Base-by-base conservation (phyloP, 92 coral and sea anemone genomes). In the Siderastrea radians region DNA sequence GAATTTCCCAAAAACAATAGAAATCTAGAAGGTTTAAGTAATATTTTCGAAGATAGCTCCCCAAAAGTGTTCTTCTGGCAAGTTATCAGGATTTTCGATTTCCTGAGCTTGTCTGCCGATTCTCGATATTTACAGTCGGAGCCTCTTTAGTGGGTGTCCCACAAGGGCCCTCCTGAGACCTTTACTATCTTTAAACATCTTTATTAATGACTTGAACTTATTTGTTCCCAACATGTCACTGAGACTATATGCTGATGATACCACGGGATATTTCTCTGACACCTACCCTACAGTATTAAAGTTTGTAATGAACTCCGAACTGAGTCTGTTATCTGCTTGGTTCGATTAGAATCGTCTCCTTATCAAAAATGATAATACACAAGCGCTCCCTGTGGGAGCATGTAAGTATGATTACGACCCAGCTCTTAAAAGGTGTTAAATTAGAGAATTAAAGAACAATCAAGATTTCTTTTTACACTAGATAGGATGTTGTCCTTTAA, bases 381-480 rank as follows among this genome's bases (percentile, higher is more conserved):
- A 75, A 43, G 89, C 84, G 50, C 78, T 84, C 46, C 54, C 78
- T 14, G 58, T 84, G 51, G 60, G 93, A 59, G 86, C 93, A 47
- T 77, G 66, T 57, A 51, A 61, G 16, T 70, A 84, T 74, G 50
- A 79, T 9, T 78, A 85, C 78, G 68, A 72, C 52, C 17, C 85
- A 44, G 53, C 66, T 71, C 38, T 54, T 90, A 26, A 80, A 85
- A n/a, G 72, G 80, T 65, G 7, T 46, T 58, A 59, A 75, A 57
- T 66, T 78, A 74, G 86, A 80, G 73, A 79, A 66, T 54, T 57
- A 68, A 64, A 62, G 75, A 59, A 78, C 80, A 46, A 69, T 83
- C 12, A 85, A 80, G 74, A 80, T 90, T 3, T 72, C 78, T 45
- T 74, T 84, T 89, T 26, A 84, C 77, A 17, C 73, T 84, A 15